These are phyloP conservation scores for Alviniconcha strummeri DNA, from an alignment of 2,888 invertebrate species.

Conservation along the genomic window DNA sequence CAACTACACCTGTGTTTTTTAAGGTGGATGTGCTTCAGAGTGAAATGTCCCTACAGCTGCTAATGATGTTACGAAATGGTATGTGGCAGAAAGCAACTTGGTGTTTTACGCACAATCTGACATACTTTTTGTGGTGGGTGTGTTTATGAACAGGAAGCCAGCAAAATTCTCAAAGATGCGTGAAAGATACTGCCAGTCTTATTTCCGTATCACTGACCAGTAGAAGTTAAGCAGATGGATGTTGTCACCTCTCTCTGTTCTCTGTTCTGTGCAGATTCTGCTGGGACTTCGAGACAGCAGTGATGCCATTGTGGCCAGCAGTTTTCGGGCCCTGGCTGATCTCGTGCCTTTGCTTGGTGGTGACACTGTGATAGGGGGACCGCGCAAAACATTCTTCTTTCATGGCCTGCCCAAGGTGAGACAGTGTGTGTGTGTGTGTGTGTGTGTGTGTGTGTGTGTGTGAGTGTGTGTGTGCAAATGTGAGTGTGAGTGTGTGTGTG, in stretches of 20 bases:
- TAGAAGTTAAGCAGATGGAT: too few relatives aligned
- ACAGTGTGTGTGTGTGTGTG: neutral
- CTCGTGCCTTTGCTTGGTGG: slow-evolving; percentile 90
- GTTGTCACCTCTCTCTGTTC: too few relatives aligned
- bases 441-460: slow-evolving; percentile 17
- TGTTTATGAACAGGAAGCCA: too few relatives aligned
- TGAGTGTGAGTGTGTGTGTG: slow-evolving; percentile 1
- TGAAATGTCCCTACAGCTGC: slow-evolving; percentile 89
- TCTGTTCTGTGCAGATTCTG: slow-evolving; percentile 78
- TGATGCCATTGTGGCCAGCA: slow-evolving; percentile 87
- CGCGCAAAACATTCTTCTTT: slow-evolving; percentile 86
- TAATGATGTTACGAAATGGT: slow-evolving; percentile 73
- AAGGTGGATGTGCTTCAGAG: slow-evolving; percentile 84
- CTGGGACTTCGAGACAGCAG: slow-evolving; percentile 91
- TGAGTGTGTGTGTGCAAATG: slow-evolving; percentile 10
- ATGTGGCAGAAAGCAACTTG: too few relatives aligned
- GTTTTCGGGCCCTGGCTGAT: slow-evolving; percentile 87
- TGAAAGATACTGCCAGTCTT: too few relatives aligned
- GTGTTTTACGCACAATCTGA: too few relatives aligned
- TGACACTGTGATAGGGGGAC: slow-evolving; percentile 85
- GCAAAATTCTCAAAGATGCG: too few relatives aligned
- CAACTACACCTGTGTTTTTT: slow-evolving; percentile 84
- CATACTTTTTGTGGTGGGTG: too few relatives aligned
- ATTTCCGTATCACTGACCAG: too few relatives aligned
- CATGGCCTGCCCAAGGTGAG: slow-evolving; percentile 86